phyloP scores from a whole-genome alignment of 2,888 invertebrate genomes.

The Napeogenes sylphis region DNA sequence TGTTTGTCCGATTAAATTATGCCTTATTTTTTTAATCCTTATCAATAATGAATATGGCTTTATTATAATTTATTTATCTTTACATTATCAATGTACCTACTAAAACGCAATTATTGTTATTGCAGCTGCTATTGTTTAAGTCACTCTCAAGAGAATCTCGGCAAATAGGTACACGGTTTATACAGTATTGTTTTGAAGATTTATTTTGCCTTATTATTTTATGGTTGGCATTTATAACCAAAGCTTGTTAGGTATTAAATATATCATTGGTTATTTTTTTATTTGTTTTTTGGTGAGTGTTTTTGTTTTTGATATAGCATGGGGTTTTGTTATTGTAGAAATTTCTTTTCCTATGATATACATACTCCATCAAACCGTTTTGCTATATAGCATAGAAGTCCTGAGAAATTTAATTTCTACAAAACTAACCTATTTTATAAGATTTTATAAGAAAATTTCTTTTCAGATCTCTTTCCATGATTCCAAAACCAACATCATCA shows the following conservation, averaged over 20 bases:
- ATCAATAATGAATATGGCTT: conserved; percentile 15
- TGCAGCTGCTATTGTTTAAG: conserved; percentile 78
- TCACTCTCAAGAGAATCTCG: conserved; percentile 72
- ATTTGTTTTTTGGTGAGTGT: conserved; percentile 24
- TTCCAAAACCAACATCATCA: conserved; percentile 64
- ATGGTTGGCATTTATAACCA: conserved; percentile 14
- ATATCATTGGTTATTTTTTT: conserved; percentile 20
- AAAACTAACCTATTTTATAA: neutral
- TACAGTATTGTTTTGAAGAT: conserved; percentile 60
- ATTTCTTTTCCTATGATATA: conserved; percentile 9
- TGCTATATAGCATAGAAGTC: too few relatives aligned
- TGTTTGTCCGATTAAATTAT: neutral
- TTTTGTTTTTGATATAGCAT: conserved; percentile 28
- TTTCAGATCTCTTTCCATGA: conserved; percentile 70
- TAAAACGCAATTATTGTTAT: conserved; percentile 59
- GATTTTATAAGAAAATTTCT: conserved; percentile 24
- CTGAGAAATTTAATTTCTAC: conserved; percentile 14
- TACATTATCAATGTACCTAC: conserved; percentile 44
- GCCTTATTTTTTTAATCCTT: conserved; percentile 20
- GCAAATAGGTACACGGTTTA: conserved; percentile 72
- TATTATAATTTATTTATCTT: conserved; percentile 24
- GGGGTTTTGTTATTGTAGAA: conserved; percentile 20
- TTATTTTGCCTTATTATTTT: conserved; percentile 22
- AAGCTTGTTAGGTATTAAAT: conserved; percentile 24
- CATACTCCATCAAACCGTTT: too few relatives aligned